These are phyloP conservation scores for Oophaga pumilio DNA, from an alignment of 2,113 vertebrate genomes.

Conservation along the genomic window DNA sequence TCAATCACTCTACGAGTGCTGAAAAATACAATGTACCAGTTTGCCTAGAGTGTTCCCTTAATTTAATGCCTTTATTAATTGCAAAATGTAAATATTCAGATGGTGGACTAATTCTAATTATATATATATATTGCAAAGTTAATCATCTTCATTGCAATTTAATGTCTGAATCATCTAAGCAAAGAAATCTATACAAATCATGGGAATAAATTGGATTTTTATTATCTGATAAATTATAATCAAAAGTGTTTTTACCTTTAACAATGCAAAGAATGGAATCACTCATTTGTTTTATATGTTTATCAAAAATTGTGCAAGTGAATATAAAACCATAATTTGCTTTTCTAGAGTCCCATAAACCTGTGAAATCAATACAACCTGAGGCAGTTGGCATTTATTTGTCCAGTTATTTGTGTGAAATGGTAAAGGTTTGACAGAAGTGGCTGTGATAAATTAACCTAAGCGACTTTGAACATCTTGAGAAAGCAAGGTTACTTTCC, in stretches of 20 bases:
- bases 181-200: not conserved
- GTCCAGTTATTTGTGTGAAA: slow-evolving; percentile 49
- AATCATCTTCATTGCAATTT: not conserved
- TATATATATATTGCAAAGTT: not conserved
- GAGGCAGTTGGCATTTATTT: slow-evolving; percentile 42
- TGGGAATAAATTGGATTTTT: not conserved
- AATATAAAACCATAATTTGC: slow-evolving; percentile 48
- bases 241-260: slow-evolving; percentile 7
- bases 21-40: no score
- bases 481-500: slow-evolving; percentile 50
- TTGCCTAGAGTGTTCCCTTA: no score
- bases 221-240: slow-evolving; percentile 5
- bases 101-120: not conserved
- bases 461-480: slow-evolving; percentile 39
- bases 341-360: slow-evolving; percentile 38
- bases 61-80: not conserved
- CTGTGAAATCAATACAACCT: slow-evolving; percentile 49
- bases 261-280: slow-evolving; percentile 20
- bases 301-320: slow-evolving; percentile 42
- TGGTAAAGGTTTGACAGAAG: slow-evolving; percentile 51
- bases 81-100: not conserved
- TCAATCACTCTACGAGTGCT: no score
- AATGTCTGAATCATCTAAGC: not conserved
- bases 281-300: slow-evolving; percentile 56
- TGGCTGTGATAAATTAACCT: slow-evolving; percentile 52